Evolutionary conservation across 2,113 vertebrate genomes (phyloP).

Genomic region (Cyanoderma ruficeps): DNA sequence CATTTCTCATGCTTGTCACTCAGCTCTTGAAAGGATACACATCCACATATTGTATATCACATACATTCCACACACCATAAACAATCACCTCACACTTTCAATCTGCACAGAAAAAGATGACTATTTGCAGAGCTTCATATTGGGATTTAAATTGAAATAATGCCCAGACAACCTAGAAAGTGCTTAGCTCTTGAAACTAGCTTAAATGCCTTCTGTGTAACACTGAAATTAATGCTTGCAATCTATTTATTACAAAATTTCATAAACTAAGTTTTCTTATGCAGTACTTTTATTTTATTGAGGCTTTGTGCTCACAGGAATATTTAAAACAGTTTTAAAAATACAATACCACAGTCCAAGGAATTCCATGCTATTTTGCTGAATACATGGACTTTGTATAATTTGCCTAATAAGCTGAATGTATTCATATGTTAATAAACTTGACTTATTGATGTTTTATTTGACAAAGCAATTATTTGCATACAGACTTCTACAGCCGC

Average conservation of each 20-base stretch:
- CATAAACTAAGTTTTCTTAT: neutral
- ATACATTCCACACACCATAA: neutral
- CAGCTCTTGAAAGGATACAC: neutral
- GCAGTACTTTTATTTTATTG: neutral
- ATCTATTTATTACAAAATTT: neutral
- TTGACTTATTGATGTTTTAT: slow-evolving; percentile 36
- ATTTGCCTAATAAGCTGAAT: slow-evolving; percentile 7
- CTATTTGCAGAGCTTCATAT: neutral
- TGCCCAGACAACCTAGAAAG: neutral
- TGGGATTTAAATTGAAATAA: neutral
- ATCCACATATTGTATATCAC: neutral
- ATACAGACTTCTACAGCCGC: neutral
- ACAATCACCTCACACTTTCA: neutral
- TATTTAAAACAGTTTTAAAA: neutral
- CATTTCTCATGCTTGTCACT: slow-evolving; percentile 28
- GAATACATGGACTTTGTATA: neutral
- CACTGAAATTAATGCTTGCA: neutral
- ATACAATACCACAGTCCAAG: neutral
- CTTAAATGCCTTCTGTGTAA: neutral
- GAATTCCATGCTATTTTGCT: slow-evolving; percentile 30
- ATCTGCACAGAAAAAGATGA: neutral
- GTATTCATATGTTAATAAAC: slow-evolving; percentile 5
- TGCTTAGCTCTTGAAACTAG: neutral
- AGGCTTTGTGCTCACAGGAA: neutral
- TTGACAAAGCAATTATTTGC: slow-evolving; percentile 39